Base-by-base conservation (phyloP, 2,113 vertebrate genomes). In the Carollia perspicillata region DNA sequence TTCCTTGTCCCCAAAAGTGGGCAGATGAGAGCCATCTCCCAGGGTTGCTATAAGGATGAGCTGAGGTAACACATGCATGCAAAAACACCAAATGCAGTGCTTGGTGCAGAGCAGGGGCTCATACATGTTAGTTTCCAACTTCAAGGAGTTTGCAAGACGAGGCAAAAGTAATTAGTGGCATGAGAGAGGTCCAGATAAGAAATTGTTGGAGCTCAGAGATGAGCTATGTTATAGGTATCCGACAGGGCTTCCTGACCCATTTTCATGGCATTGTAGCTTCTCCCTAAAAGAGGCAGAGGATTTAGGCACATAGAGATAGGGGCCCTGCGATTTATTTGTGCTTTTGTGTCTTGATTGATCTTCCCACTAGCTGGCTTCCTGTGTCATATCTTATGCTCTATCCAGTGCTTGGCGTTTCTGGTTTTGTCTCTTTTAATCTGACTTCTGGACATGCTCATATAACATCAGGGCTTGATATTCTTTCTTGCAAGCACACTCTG, bases 41-140 rank as follows among this genome's bases (percentile, higher is more conserved):
- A 84, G 53, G 26, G 37, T 16, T 26, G 6, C 47, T 84, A 30
- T 7, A 37, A 69, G n/a, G 49, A 83, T 83, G 69, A 60, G 51
- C 23, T 51, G 77, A 47, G 8, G 68, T 72, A 18, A 60, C 23
- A 20, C 28, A 22, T 51, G 51, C 78, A 60, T 51, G 51, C 83
- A 71, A 74, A 95, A 83, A 84, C 17, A 55, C 18, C 63, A 87
- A 95, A 83, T 65, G 55, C n/a, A 66, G 65, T 68, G 35, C 22
- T 55, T 53, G 28, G 8, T 8, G 71, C 33, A 79, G 69, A 89
- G 68, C 74, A 93, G 72, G 69, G 47, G n/a, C 37, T 77, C 71
- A 28, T 35, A 71, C 81, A 90, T 74, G 80, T 81, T 90, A 33
- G 51, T 88, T 95, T 90, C 33, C 47, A 74, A 68, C 47, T 92